Evolutionary conservation across 1,140 invertebrate species (phyloP).

Genomic region (Polypedilum pembai): DNA sequence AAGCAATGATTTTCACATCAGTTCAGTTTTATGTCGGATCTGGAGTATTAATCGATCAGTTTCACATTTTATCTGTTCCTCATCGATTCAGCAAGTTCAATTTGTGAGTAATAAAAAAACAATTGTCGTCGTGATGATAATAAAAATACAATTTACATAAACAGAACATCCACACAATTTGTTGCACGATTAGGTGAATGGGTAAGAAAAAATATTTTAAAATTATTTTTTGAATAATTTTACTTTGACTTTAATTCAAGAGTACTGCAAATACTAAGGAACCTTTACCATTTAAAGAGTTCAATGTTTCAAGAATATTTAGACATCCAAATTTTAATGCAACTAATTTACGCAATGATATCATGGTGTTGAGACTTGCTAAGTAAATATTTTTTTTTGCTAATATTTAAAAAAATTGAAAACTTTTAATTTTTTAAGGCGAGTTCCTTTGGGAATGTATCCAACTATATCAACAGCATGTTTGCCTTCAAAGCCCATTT

Average conservation of each 20-base stretch:
- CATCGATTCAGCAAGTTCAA: not conserved
- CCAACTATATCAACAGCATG: not conserved
- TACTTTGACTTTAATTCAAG: not conserved
- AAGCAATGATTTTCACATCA: not conserved
- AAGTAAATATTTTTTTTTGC: not conserved
- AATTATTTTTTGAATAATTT: not conserved
- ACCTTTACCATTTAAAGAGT: not conserved
- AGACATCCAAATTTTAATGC: not conserved
- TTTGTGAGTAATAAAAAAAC: not conserved
- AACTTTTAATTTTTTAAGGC: not conserved
- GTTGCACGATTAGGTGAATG: not conserved
- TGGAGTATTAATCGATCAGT: not conserved
- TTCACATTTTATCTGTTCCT: not conserved
- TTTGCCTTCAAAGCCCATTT: not conserved
- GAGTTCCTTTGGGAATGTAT: not conserved
- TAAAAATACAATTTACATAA: not conserved
- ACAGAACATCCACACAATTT: not conserved
- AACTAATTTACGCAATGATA: not conserved
- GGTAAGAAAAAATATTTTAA: not conserved
- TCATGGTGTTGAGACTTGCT: not conserved
- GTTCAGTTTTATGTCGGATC: not conserved
- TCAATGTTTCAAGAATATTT: not conserved
- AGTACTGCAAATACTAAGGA: not conserved
- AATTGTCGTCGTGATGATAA: not conserved
- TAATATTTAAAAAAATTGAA: not conserved